These are phyloP conservation scores for Eubasilissa regina DNA, from an alignment of 1,140 invertebrate species.

Conservation along the genomic window DNA sequence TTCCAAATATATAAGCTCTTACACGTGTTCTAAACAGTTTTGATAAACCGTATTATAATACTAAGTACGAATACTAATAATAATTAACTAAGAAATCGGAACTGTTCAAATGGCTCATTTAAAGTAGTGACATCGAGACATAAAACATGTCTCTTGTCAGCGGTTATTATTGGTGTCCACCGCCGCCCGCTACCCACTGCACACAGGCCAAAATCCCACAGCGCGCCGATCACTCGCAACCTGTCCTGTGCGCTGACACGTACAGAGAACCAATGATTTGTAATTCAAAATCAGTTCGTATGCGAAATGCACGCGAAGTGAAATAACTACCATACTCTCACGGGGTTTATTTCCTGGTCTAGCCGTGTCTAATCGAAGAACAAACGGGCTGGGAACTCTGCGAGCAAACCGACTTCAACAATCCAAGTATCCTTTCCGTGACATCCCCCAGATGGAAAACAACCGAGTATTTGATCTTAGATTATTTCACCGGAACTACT, in stretches of 20 bases:
- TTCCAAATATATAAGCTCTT: too few relatives aligned
- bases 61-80: too few relatives aligned
- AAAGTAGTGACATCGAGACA: too few relatives aligned
- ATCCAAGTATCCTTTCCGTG: background rate
- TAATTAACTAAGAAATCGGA: too few relatives aligned
- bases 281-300: conserved; percentile 28
- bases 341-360: conserved; percentile 32
- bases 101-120: too few relatives aligned
- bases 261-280: conserved; percentile 20
- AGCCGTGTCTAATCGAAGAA: background rate
- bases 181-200: too few relatives aligned
- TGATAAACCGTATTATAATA: too few relatives aligned
- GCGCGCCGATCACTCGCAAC: background rate
- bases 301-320: conserved; percentile 8
- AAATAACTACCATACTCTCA: conserved; percentile 35
- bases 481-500: background rate
- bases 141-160: too few relatives aligned
- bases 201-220: too few relatives aligned
- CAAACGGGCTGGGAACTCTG: conserved; percentile 26
- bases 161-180: too few relatives aligned
- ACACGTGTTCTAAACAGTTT: too few relatives aligned
- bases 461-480: background rate
- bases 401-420: background rate
- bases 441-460: background rate
- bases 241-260: background rate